A percentile compares a stretch with the other conserved stretches of the same genome.
These are phyloP conservation scores for Branchellion lobata DNA, from an alignment of 2,888 invertebrate genomes.

Conservation along the genomic window DNA sequence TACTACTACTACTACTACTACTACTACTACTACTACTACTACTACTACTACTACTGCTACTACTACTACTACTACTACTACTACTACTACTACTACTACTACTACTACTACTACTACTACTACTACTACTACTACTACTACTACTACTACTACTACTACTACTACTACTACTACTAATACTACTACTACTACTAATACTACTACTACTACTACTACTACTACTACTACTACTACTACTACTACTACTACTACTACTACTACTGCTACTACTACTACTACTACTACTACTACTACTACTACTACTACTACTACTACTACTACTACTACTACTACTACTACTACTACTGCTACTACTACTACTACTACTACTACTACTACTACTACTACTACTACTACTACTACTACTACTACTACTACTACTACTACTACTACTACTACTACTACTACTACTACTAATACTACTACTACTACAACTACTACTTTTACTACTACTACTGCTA, in stretches of 20 bases:
- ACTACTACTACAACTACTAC: slow-evolving; percentile 36
- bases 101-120: slow-evolving; percentile 48
- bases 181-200: slow-evolving; percentile 45
- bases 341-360: slow-evolving; percentile 49
- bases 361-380: slow-evolving; percentile 49
- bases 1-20: slow-evolving; percentile 50
- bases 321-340: slow-evolving; percentile 47
- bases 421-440: slow-evolving; percentile 48
- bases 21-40: slow-evolving; percentile 51
- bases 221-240: slow-evolving; percentile 50
- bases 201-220: slow-evolving; percentile 49
- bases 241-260: slow-evolving; percentile 50
- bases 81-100: slow-evolving; percentile 44
- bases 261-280: slow-evolving; percentile 50
- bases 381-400: slow-evolving; percentile 49
- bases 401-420: slow-evolving; percentile 43
- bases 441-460: slow-evolving; percentile 48
- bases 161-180: slow-evolving; percentile 48
- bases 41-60: slow-evolving; percentile 50
- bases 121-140: slow-evolving; percentile 49
- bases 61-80: slow-evolving; percentile 50
- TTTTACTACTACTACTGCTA: too few relatives aligned
- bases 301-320: slow-evolving; percentile 47
- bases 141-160: slow-evolving; percentile 48
- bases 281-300: slow-evolving; percentile 50